Evolutionary conservation across 2,888 invertebrate genomes (phyloP).

Genomic region (Morpho helenor): DNA sequence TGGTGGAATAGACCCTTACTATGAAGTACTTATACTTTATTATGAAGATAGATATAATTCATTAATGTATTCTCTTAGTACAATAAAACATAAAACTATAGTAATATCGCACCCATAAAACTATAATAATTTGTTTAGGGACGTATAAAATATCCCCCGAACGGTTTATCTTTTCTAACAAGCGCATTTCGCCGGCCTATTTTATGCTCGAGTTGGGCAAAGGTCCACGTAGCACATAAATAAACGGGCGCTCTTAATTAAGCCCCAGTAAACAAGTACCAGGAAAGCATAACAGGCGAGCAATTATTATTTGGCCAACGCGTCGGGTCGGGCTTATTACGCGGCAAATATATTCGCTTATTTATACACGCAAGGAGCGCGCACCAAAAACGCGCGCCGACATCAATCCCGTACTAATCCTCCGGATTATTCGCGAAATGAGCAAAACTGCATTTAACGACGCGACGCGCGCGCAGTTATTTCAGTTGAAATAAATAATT

Average conservation of each 20-base stretch:
- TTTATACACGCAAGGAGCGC: constrained; percentile 55
- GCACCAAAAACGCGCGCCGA: constrained; percentile 48
- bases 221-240: constrained; percentile 27
- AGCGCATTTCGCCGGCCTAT: constrained; percentile 30
- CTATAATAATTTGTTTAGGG: constrained; percentile 5
- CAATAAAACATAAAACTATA: neutral
- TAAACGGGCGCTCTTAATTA: constrained; percentile 42
- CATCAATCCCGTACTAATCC: constrained; percentile 65
- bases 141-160: constrained; percentile 15
- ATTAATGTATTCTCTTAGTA: too few species aligned
- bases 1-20: too few species aligned
- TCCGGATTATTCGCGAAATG: constrained; percentile 54
- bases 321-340: constrained; percentile 28
- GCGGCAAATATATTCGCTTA: constrained; percentile 44
- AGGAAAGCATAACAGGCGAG: constrained; percentile 44
- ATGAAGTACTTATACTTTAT: too few species aligned
- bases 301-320: constrained; percentile 48
- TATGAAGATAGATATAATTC: too few species aligned
- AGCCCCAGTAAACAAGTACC: constrained; percentile 40
- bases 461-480: constrained; percentile 47
- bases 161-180: constrained; percentile 32
- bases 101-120: neutral
- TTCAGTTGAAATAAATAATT: constrained; percentile 51
- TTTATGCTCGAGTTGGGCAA: constrained; percentile 20
- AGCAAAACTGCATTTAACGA: constrained; percentile 62